phyloP scores from a whole-genome alignment of 1,140 invertebrate genomes.

The Aphaenogaster floridana region DNA sequence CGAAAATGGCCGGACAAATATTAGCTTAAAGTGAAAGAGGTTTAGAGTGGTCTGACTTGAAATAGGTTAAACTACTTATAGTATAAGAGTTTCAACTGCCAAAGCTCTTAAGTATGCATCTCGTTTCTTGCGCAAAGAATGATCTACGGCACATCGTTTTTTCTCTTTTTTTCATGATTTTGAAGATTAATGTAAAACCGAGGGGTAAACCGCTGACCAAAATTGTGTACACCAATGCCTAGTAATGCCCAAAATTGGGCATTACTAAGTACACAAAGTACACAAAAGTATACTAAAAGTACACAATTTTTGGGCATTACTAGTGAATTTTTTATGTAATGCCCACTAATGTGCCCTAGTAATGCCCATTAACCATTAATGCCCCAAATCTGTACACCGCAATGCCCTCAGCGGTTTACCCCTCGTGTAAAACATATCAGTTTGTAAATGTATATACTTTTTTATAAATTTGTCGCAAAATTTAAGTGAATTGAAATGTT shows the following conservation, averaged over 20 bases:
- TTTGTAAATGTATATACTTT: not conserved
- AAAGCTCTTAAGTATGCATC: not conserved
- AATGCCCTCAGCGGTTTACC: too few relatives aligned
- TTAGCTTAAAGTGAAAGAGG: not conserved
- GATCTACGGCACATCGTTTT: not conserved
- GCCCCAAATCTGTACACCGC: too few relatives aligned
- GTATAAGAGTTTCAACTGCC: not conserved
- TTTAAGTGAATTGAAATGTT: not conserved
- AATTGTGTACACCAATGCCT: too few relatives aligned
- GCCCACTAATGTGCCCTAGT: too few relatives aligned
- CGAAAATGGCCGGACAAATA: slow-evolving; percentile 27
- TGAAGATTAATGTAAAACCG: not conserved
- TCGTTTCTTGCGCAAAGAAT: not conserved
- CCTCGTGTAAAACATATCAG: not conserved
- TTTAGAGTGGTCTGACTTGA: slow-evolving; percentile 9
- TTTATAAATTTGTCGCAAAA: slow-evolving; percentile 2
- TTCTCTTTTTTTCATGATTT: not conserved
- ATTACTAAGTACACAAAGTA: too few relatives aligned
- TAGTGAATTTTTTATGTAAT: too few relatives aligned
- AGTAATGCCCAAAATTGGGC: too few relatives aligned
- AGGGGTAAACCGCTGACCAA: too few relatives aligned
- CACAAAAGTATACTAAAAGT: too few relatives aligned
- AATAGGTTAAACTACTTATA: slow-evolving; percentile 23
- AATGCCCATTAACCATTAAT: too few relatives aligned
- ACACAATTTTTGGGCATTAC: too few relatives aligned